A percentile compares a stretch with the other conserved stretches of the same genome.
Evolutionary conservation across 2,797 vertebrate species (phyloP).

Genomic region (Cheirogaleus major): DNA sequence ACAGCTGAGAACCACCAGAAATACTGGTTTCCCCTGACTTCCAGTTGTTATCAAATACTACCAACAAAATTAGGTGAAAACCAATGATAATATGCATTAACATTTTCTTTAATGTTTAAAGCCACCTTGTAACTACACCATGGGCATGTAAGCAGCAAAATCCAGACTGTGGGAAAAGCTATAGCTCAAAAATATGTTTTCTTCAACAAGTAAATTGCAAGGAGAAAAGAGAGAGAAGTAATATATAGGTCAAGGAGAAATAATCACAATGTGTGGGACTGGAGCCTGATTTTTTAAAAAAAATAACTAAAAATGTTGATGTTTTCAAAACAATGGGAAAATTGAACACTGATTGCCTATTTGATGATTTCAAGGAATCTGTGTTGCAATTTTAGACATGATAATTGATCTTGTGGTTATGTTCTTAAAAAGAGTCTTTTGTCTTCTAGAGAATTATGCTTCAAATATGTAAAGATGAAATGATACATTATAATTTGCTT

Average conservation of each 20-base stretch:
- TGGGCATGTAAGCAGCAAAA: neutral
- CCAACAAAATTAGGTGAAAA: neutral
- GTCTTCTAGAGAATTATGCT: slow-evolving; percentile 16
- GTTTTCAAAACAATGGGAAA: slow-evolving; percentile 12
- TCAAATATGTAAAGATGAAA: neutral
- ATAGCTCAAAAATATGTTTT: neutral
- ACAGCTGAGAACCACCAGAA: neutral
- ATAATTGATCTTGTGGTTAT: neutral
- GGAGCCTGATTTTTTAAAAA: neutral
- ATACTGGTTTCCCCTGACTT: neutral
- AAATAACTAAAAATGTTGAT: neutral
- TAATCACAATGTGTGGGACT: neutral
- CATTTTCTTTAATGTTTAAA: neutral
- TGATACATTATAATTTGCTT: neutral
- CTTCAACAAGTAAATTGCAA: slow-evolving; percentile 4
- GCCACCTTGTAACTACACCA: neutral
- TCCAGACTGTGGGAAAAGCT: neutral
- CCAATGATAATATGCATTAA: neutral
- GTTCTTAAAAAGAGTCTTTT: neutral
- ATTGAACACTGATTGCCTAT: neutral
- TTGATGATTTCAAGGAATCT: neutral
- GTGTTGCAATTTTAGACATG: neutral
- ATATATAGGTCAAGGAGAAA: neutral
- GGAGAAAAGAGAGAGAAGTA: neutral
- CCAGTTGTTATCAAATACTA: neutral